Evolutionary conservation across 2,113 vertebrate species (phyloP), one percentile per base, ranked within the genome.

Genomic region (Phaethornis superciliosus): DNA sequence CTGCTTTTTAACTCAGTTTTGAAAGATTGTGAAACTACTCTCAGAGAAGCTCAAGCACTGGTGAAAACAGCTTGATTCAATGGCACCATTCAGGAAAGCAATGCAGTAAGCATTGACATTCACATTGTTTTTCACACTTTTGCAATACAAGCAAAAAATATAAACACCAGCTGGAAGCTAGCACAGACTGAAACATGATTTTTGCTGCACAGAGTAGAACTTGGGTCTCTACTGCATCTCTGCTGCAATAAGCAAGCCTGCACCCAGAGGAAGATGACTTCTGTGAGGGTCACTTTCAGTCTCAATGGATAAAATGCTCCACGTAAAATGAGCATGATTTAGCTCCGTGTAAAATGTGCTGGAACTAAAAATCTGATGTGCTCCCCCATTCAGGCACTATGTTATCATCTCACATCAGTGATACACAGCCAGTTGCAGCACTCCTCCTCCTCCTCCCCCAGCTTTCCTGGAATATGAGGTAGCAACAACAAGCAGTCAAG

Each of bases 341-440:
- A 40, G n/a, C 40, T 71, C 2, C 15, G 1, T 26, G 11, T 42
- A 13, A 60, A 37, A 78, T 11, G 40, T 10, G 35, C 56, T 68
- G 26, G 18, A 42, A 19, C 33, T 47, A 52, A 56, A 56, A 47
- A 42, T 42, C 44, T 47, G 52, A 75, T 51, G 49, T 32, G 30
- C 55, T 76, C 16, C 40, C 21, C 11, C 2, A 1, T 23, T 47
- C 63, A 67, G 30, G 37, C 56, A n/a, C 28, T 7, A 2, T 0
- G 1, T 30, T 37, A 13, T 4, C 21, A 37, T 22, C 70, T 35
- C 30, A 30, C 51, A 35, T 3, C 70, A 22, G 16, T 2, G 54
- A 46, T 11, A 5, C 2, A 35, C 24, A 58, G 58, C 32, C 44
- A 23, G 22, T 18, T 12, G 12, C 1, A 64, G 46, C 44, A 15